Conservation (phyloP, 1,140 invertebrate species). For the Heterodera carotae region DNA sequence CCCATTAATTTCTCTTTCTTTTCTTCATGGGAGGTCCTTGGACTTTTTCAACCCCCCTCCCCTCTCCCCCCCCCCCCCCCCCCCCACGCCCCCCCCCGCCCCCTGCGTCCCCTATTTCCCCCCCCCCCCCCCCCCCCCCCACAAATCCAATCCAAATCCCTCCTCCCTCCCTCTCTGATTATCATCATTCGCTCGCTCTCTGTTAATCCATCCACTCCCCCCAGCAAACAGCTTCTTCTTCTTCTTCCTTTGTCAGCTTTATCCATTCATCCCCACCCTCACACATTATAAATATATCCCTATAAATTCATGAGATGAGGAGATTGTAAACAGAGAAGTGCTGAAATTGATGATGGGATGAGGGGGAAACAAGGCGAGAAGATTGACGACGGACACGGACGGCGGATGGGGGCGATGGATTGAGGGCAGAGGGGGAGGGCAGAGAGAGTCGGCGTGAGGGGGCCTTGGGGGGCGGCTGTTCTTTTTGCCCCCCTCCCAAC, state of each 20-base stretch:
- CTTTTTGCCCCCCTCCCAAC: background rate
- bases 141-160: background rate
- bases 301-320: background rate
- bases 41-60: no score
- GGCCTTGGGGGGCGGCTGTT: constrained; percentile 1
- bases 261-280: background rate
- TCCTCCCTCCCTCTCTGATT: background rate
- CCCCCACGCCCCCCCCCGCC: background rate
- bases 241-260: background rate
- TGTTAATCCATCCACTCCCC: background rate
- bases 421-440: no score
- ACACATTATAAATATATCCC: no score
- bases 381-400: constrained; percentile 13
- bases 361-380: constrained; percentile 6
- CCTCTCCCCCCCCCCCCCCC: no score
- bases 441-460: background rate
- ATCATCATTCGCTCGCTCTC: background rate
- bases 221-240: background rate
- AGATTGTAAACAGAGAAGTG: background rate
- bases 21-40: no score
- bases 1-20: no score
- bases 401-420: no score
- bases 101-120: background rate
- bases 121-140: no score
- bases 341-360: constrained; percentile 2